Evolutionary conservation across 2,113 vertebrate species (phyloP).

Genomic region (Carettochelys insculpta): DNA sequence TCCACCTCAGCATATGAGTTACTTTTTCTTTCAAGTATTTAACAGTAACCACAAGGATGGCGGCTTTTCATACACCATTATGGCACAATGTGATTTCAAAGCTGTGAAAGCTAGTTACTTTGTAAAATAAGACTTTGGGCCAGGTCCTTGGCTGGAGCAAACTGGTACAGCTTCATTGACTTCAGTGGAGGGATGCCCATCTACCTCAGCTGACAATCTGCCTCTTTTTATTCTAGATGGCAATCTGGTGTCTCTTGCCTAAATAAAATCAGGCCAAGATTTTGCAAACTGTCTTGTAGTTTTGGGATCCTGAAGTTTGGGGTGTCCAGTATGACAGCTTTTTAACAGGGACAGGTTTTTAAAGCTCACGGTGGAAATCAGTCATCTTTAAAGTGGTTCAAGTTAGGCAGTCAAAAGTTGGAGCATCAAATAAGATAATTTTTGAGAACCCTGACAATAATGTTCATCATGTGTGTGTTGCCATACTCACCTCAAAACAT

Average conservation of each 20-base stretch:
- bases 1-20: not conserved
- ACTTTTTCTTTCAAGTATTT: not conserved
- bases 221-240: not conserved
- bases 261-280: not conserved
- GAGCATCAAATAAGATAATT: not conserved
- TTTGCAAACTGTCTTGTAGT: not conserved
- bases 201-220: not conserved
- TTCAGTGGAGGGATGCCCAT: not conserved
- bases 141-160: not conserved
- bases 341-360: not conserved
- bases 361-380: not conserved
- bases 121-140: not conserved
- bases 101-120: not conserved
- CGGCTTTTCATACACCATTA: not conserved
- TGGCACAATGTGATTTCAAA: not conserved
- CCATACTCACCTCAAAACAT: not conserved
- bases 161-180: not conserved
- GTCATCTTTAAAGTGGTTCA: not conserved
- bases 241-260: not conserved
- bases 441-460: not conserved
- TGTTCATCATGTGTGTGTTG: not conserved
- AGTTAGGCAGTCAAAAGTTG: not conserved
- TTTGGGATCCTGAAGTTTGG: not conserved
- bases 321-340: not conserved
- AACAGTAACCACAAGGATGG: not conserved